Evolutionary conservation across 2,888 invertebrate genomes (phyloP), one percentile per base, ranked within the genome.

Genomic region (Stenichneumon culpator): DNA sequence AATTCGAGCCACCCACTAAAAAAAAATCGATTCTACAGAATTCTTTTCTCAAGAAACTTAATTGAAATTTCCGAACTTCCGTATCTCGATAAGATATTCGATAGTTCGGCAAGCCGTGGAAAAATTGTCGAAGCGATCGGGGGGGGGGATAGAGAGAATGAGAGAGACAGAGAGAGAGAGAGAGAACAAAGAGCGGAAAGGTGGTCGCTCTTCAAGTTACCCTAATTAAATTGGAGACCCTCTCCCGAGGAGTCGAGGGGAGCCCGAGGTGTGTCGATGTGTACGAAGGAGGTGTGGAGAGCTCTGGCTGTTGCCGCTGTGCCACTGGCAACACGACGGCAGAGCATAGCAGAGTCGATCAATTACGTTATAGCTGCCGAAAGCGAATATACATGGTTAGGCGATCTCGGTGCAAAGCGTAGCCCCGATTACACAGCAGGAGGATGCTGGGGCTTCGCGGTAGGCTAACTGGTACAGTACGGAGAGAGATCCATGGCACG

Each of bases 151-250:
- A 54, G 22, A 54, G 19, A 19, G n/a, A n/a, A n/a, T n/a, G n/a
- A 50, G 47, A 16, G 65, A 65, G 25, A 52, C 22, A 16, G 32
- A 16, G 22, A 79, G 25, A 22, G 44, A 70, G 54, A 50, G 47
- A 14, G 54, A 22, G 52, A 54, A 39, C 22, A 32, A 25, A 52
- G 68, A 78, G 47, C 25, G 65, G 72, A 14, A 25, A 32, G 16
- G 22, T 52, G 65, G 32, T 70, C 69, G 65, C 74, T 63, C 70
- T 79, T 57, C 69, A 28, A 82, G 79, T 79, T 85, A 75, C 79
- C 82, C 84, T 82, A 82, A 85, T 85, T 79, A 74, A 79, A 85
- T 79, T 75, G 67, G 67, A 75, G 79, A 67, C 65, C 57, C 47
- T 25, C 57, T 22, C 14, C 50, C 82, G 57, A 75, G 28, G 70